Evolutionary conservation across 2,113 vertebrate species (phyloP).

Genomic region (Muntiacus muntjak): DNA sequence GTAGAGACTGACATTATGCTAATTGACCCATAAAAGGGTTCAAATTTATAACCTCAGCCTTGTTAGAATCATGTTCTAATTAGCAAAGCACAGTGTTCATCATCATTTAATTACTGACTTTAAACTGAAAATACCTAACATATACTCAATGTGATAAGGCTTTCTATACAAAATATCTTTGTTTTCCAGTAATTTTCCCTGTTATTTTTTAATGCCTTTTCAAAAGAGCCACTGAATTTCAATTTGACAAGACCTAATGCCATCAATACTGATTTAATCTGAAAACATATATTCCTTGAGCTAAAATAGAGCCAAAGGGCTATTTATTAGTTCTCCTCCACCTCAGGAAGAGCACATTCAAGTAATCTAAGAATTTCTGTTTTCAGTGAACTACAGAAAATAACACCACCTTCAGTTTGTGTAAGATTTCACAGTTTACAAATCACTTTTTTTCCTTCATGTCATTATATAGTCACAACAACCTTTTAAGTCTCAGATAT

Average conservation of each 20-base stretch:
- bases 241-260: not conserved
- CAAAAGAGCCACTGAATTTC: not conserved
- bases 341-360: not conserved
- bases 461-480: slow-evolving; percentile 14
- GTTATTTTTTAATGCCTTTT: slow-evolving; percentile 9
- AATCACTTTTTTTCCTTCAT: slow-evolving; percentile 26
- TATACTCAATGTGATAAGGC: slow-evolving; percentile 2
- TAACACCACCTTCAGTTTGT: not conserved
- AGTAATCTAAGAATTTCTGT: not conserved
- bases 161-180: slow-evolving; percentile 6
- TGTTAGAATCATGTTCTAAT: not conserved
- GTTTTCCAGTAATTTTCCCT: not conserved
- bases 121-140: slow-evolving; percentile 31
- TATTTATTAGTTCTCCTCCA: not conserved
- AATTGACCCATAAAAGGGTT: not conserved
- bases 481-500: not conserved
- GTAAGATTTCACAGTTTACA: slow-evolving; percentile 32
- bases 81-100: not conserved
- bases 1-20: not conserved
- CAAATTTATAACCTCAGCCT: not conserved
- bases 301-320: not conserved
- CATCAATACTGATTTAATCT: slow-evolving; percentile 4
- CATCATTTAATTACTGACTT: not conserved
- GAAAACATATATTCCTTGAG: not conserved
- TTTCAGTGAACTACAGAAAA: slow-evolving; percentile 18